Percentiles rank a stretch among this genome's conserved stretches.
phyloP scores from a whole-genome alignment of 2,113 vertebrate genomes.

The Pelobates fuscus region DNA sequence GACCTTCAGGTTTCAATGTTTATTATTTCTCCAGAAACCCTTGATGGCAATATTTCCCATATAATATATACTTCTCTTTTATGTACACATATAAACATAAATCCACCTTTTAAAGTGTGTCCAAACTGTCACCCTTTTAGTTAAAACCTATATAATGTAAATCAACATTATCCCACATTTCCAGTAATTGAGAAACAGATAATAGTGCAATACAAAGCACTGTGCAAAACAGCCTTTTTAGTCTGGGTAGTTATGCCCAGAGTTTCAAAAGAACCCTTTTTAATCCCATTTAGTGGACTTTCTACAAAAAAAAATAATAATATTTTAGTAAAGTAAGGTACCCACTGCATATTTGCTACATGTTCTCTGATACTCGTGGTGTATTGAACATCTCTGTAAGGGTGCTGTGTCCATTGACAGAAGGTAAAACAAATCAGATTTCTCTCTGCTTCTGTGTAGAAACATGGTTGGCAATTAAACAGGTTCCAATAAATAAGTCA shows the following conservation, averaged over 20 bases:
- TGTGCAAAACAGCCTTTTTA: constrained; percentile 98
- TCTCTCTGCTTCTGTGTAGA: no score
- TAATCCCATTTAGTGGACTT: constrained; percentile 71
- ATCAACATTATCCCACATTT: constrained; percentile 55
- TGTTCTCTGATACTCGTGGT: not conserved
- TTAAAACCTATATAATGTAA: constrained; percentile 58
- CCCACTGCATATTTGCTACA: constrained; percentile 62
- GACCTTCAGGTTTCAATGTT: no score
- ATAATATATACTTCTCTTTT: no score
- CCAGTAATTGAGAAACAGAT: constrained; percentile 79
- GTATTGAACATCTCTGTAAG: no score
- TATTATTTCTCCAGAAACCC: no score
- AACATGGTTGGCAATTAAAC: no score
- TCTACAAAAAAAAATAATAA: constrained; percentile 62
- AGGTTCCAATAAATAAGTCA: no score
- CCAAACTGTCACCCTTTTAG: constrained; percentile 58
- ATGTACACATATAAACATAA: not conserved
- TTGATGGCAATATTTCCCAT: no score
- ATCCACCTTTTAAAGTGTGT: constrained; percentile 1
- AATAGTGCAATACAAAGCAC: constrained; percentile 93
- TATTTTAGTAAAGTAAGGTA: constrained; percentile 73
- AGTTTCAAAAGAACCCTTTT: constrained; percentile 72
- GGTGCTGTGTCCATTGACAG: not conserved
- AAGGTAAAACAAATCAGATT: not conserved
- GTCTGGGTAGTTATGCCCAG: constrained; percentile 92